Evolutionary conservation across 2,797 vertebrate species (phyloP), one percentile per base, ranked within the genome.

Genomic region (Lophius americanus): DNA sequence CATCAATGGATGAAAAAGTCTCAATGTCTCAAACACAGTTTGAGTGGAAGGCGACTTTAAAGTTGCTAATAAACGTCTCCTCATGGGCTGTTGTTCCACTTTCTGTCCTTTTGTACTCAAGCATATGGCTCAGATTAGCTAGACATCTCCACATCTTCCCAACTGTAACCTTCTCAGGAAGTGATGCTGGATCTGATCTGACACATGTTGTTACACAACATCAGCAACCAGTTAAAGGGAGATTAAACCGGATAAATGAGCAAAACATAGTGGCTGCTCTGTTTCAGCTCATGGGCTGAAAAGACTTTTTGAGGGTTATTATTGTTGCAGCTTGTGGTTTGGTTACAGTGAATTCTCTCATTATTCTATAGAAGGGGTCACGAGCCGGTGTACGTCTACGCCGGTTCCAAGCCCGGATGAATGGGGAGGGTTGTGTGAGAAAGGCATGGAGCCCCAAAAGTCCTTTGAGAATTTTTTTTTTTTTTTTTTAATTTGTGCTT

Each of bases 241-340:
- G 50, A 52, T 61, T 32, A 7, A 37, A 55, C 23, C 1, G 12
- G 32, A 44, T 74, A 6, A 59, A 38, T 3, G 32, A 43, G 9
- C 9, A 49, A 58, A 72, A 14, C 66, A 48, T 78, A 54, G 43
- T 9, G 49, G 49, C 35, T 55, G 55, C 23, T 68, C 44, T 46
- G 68, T 46, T 47, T 62, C 39, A 50, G 52, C 35, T 63, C 42
- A 39, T 48, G 9, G 39, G 62, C 47, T 68, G 37, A 71, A 62
- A 70, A 46, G 49, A 81, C 71, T 72, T 72, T 49, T 12, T 7
- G 70, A 66, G 48, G 73, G 70, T 82, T 60, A 74, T 83, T 75
- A 73, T 54, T 56, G 67, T 48, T 57, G 60, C 59, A 60, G 78
- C 63, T 60, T 68, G 68, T 57, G 75, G 68, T 76, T 75, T 79